phyloP scores from a whole-genome alignment of 53 echinoderm and acorn worm species.

The Paracentrotus lividus region DNA sequence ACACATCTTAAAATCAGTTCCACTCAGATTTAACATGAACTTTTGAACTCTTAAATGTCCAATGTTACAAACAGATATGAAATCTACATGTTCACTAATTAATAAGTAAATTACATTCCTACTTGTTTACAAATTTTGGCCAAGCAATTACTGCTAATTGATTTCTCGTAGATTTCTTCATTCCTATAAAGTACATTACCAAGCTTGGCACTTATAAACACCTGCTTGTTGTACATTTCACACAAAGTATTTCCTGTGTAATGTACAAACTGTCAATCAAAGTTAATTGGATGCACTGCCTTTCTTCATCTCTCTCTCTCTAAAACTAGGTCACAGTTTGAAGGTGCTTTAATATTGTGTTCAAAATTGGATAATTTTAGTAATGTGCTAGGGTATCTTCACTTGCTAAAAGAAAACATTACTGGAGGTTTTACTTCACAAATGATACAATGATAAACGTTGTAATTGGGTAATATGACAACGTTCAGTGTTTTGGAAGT shows the following conservation, averaged over 20 bases:
- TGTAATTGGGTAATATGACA: too few relatives aligned
- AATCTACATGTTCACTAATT: not conserved
- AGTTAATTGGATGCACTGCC: not conserved
- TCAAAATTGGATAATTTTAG: too few relatives aligned
- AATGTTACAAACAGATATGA: not conserved
- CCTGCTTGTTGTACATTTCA: not conserved
- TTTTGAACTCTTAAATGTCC: not conserved
- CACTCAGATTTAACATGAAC: not conserved
- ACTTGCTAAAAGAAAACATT: too few relatives aligned
- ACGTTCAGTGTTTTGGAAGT: too few relatives aligned
- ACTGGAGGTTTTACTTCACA: too few relatives aligned
- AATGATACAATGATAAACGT: too few relatives aligned
- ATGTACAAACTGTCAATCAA: slow-evolving; percentile 10
- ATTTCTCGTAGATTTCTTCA: not conserved
- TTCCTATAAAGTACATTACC: not conserved
- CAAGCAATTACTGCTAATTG: not conserved
- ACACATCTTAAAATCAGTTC: too few relatives aligned
- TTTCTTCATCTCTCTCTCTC: not conserved
- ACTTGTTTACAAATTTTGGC: slow-evolving; percentile 4
- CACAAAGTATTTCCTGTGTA: not conserved
- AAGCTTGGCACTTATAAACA: not conserved
- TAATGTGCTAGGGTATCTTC: too few relatives aligned
- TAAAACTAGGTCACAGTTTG: not conserved
- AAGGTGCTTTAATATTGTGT: not conserved
- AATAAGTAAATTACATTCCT: not conserved